Conservation (phyloP, 2,888 invertebrate species). For the Temnothorax rugatulus region DNA sequence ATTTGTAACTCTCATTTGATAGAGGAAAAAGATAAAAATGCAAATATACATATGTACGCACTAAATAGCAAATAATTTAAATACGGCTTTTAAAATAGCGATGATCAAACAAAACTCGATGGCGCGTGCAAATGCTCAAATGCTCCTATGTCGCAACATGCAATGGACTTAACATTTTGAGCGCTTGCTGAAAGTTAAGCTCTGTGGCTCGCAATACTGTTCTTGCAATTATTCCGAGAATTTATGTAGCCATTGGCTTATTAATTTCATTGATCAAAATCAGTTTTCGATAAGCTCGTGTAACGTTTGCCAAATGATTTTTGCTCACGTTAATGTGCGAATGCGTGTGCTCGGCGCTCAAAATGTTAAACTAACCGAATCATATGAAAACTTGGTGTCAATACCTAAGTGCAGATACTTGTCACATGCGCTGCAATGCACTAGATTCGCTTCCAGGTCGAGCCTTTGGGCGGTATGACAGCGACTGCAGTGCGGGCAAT, state of each 20-base stretch:
- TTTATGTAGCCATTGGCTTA: not conserved
- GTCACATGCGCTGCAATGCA: constrained; percentile 87
- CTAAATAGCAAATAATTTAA: constrained; percentile 35
- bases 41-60: constrained; percentile 25
- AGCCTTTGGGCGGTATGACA: constrained; percentile 90
- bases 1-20: constrained; percentile 9
- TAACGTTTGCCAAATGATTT: not conserved
- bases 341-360: not conserved
- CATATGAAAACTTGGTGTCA: constrained; percentile 81
- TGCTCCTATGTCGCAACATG: constrained; percentile 37
- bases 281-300: not conserved
- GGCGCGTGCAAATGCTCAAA: constrained; percentile 46
- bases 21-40: constrained; percentile 29
- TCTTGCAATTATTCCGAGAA: not conserved
- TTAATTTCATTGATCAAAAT: not conserved
- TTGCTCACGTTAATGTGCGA: not conserved
- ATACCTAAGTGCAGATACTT: constrained; percentile 87
- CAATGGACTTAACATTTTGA: constrained; percentile 29
- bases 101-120: constrained; percentile 40
- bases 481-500: constrained; percentile 91
- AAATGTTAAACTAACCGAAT: constrained; percentile 68
- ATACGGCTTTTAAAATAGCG: constrained; percentile 8
- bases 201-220: not conserved
- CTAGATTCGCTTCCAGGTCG: constrained; percentile 88
- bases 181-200: not conserved